Evolutionary conservation across 1,140 invertebrate genomes (phyloP).

Genomic region (Formica exsecta): DNA sequence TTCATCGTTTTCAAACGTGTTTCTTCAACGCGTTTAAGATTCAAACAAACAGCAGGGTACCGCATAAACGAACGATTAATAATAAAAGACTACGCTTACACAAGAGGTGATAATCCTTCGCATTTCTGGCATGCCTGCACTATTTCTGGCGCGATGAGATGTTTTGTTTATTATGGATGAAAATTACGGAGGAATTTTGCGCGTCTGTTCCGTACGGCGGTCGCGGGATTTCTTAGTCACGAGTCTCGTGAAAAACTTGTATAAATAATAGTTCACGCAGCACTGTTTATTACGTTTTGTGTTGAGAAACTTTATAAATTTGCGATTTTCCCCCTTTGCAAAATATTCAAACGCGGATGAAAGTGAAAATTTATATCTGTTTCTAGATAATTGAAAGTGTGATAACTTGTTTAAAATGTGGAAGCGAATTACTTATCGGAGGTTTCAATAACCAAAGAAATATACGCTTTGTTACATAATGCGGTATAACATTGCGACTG

Average conservation of each 20-base stretch:
- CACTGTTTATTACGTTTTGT: not conserved
- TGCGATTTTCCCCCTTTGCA: not conserved
- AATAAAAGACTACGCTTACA: constrained; percentile 30
- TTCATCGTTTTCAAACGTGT: not conserved
- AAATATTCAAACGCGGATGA: not conserved
- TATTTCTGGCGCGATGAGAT: constrained; percentile 35
- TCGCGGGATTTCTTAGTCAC: not conserved
- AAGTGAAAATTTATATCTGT: not conserved
- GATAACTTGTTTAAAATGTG: not conserved
- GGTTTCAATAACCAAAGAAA: not conserved
- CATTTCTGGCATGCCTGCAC: constrained; percentile 2
- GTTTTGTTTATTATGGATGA: constrained; percentile 42
- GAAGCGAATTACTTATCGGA: too few species aligned
- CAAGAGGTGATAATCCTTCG: constrained; percentile 6
- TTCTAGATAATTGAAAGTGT: not conserved
- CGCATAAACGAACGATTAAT: constrained; percentile 37
- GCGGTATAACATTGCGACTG: not conserved
- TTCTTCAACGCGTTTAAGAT: not conserved
- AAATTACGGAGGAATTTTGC: constrained; percentile 28
- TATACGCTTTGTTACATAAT: not conserved
- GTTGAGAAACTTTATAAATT: constrained; percentile 13
- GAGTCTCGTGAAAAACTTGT: constrained; percentile 2
- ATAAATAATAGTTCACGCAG: not conserved
- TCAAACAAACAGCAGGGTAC: constrained; percentile 32
- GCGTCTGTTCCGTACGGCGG: not conserved